Base-by-base conservation (phyloP, 2,113 vertebrate species). In the Eleginops maclovinus region DNA sequence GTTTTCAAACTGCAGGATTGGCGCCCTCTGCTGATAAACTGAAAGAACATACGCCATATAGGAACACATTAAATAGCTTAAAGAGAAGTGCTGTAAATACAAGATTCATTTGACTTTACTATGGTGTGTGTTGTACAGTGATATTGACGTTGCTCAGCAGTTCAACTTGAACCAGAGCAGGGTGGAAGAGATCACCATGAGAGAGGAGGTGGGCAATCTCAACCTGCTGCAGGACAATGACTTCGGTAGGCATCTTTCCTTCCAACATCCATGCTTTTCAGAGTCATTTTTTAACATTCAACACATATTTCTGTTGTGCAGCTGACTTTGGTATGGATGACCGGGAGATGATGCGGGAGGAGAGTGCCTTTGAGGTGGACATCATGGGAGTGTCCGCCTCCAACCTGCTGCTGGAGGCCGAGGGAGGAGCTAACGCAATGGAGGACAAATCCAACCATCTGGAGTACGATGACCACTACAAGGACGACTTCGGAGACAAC, bases 101-200 rank as follows among this genome's bases (percentile, higher is more conserved):
- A n/a, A 14, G 1, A n/a, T 21, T 14, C 12, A 19, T 31, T 50
- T 46, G 53, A 71, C 16, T 9, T 44, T 10, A 56, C 24, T 56
- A 28, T 61, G 21, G 51, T 53, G 50, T 75, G 51, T 76, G 75
- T 53, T 76, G 31, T 91, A 28, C 87, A 99, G 98, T 90, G 98
- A 99, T 91, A 98, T 99, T 31, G 98, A 99, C 82, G 97, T 99
- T 63, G 98, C 98, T 75, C 97, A 99, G 93, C 98, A 99, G 88
- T 99, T 99, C 93, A 98, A 97, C 82, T 90, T 99, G 92, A 99
- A 99, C 92, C 98, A 99, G 92, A 99, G 98, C 77, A 95, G 98
- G 94, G 98, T 97, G 70, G 98, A 99, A 92, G 98, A 99, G 91
- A 99, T 99, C 91, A 99, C 98, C 72, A 99, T 99, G 98, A 95